Evolutionary conservation across 2,888 invertebrate species (phyloP).

Genomic region (Lasioglossum zephyrum): DNA sequence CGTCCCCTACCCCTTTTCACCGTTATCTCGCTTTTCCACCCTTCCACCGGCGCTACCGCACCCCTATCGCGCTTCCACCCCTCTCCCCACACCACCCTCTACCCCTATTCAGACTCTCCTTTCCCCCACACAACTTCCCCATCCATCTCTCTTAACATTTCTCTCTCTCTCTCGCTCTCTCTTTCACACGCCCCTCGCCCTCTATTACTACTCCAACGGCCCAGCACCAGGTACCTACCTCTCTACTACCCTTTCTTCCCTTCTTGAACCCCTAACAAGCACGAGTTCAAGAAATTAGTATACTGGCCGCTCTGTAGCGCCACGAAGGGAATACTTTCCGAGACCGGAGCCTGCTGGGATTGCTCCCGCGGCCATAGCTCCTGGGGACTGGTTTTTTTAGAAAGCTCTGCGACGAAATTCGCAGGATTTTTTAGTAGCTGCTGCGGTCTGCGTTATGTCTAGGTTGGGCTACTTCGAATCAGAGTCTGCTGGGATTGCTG

Average conservation of each 20-base stretch:
- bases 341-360: neutral
- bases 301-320: conserved; percentile 21
- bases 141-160: neutral
- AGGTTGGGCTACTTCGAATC: neutral
- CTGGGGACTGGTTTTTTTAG: neutral
- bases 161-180: neutral
- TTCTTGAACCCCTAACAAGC: conserved; percentile 49
- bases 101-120: neutral
- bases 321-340: conserved; percentile 24
- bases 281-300: conserved; percentile 48
- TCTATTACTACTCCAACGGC: conserved; percentile 36
- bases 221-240: conserved; percentile 24
- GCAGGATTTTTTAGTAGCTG: neutral
- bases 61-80: conserved; percentile 52
- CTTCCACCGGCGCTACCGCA: conserved; percentile 30
- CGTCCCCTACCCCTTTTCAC: conserved; percentile 23
- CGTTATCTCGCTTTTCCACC: conserved; percentile 40
- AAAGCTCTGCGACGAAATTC: neutral
- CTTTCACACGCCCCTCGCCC: conserved; percentile 9
- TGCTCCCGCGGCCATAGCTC: neutral
- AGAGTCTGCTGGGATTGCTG: neutral
- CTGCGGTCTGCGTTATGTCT: neutral
- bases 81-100: neutral
- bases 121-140: neutral
- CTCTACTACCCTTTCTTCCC: conserved; percentile 15